A percentile compares a stretch with the other conserved stretches of the same genome.
Conservation (phyloP, 2,888 invertebrate genomes). For the Polyommatus icarus region DNA sequence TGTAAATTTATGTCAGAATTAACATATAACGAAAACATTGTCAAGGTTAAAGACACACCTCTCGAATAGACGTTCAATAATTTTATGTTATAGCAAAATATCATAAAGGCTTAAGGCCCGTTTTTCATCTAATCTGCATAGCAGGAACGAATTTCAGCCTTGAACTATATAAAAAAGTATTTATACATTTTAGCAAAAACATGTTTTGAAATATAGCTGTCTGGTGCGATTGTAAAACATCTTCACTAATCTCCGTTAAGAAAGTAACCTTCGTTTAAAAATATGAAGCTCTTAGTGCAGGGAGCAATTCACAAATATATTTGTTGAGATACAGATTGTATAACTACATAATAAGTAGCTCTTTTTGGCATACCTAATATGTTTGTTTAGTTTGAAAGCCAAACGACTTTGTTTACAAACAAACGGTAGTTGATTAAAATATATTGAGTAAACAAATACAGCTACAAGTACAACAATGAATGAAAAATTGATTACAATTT, state of each 20-base stretch:
- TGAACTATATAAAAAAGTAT: conserved; percentile 28
- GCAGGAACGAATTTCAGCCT: conserved; percentile 28
- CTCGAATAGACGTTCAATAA: neutral
- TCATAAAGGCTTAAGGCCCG: neutral
- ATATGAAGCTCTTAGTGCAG: neutral
- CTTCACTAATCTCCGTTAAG: neutral
- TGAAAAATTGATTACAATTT: neutral
- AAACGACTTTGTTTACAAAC: conserved; percentile 19
- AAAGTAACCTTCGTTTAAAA: conserved; percentile 3
- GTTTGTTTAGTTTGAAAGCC: neutral
- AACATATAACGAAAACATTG: conserved; percentile 12
- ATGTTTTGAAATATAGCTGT: neutral
- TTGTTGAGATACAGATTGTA: neutral
- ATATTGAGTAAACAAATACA: neutral
- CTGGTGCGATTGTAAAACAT: neutral
- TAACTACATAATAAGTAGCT: neutral
- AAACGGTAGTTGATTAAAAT: neutral
- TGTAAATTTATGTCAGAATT: neutral
- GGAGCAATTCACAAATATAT: conserved; percentile 1
- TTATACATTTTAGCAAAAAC: conserved; percentile 2
- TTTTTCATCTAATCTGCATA: conserved; percentile 21
- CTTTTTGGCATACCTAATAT: neutral
- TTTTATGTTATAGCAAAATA: neutral
- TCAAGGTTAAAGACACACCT: conserved; percentile 16
- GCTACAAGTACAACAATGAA: neutral